phyloP scores from a whole-genome alignment of 2,797 vertebrate species.

The Acestrorhynchus altus region DNA sequence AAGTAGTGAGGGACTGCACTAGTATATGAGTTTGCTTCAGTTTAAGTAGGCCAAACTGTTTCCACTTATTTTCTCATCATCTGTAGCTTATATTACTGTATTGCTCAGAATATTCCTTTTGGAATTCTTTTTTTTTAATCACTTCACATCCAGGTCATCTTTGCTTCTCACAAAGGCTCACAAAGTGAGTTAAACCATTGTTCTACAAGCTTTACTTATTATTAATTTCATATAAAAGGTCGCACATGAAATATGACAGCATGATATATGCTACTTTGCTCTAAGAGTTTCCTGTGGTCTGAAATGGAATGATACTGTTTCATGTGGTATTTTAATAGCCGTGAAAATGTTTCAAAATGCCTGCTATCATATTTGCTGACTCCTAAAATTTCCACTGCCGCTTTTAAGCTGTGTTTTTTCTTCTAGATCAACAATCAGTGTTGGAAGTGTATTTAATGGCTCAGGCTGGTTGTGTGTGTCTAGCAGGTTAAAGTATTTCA shows the following conservation, averaged over 20 bases:
- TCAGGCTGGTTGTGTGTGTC: not conserved
- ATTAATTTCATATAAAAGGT: slow-evolving; percentile 12
- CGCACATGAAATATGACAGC: slow-evolving; percentile 6
- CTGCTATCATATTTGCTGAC: slow-evolving; percentile 31
- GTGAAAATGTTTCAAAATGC: slow-evolving; percentile 40
- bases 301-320: slow-evolving; percentile 41
- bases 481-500: not conserved
- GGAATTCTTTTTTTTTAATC: too few relatives aligned
- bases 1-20: too few relatives aligned
- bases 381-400: not conserved
- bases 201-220: not conserved
- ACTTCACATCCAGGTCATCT: not conserved
- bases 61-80: too few relatives aligned
- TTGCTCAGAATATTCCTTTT: too few relatives aligned
- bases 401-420: not conserved
- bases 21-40: too few relatives aligned
- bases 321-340: slow-evolving; percentile 48
- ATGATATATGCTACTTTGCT: slow-evolving; percentile 8
- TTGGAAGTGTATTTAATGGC: not conserved
- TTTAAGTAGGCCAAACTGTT: too few relatives aligned
- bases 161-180: not conserved
- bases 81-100: too few relatives aligned
- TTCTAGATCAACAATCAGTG: not conserved
- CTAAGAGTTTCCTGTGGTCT: slow-evolving; percentile 43
- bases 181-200: not conserved